These are phyloP conservation scores for Panulirus ornatus DNA, from an alignment of 1,140 invertebrate species.

Conservation along the genomic window DNA sequence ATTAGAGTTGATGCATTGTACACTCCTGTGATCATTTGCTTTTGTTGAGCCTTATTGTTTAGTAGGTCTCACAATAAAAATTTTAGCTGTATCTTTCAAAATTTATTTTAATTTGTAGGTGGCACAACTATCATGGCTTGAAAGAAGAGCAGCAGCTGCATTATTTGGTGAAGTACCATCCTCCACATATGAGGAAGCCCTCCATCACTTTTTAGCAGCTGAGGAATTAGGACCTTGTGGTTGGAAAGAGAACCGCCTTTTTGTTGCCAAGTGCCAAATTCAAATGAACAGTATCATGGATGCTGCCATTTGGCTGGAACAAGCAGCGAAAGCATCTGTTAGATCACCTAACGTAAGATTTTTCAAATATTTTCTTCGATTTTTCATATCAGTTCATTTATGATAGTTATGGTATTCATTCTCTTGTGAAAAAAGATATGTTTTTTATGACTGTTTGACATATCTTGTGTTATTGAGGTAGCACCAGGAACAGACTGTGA, in stretches of 20 bases:
- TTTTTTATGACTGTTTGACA: background rate
- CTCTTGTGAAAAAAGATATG: background rate
- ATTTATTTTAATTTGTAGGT: slow-evolving; percentile 39
- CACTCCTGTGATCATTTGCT: too few relatives aligned
- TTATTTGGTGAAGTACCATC: slow-evolving; percentile 84
- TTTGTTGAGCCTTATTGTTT: too few relatives aligned
- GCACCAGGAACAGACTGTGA: too few relatives aligned
- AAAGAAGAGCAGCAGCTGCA: slow-evolving; percentile 85
- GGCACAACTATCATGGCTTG: slow-evolving; percentile 81
- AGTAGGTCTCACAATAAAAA: too few relatives aligned
- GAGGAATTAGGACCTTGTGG: slow-evolving; percentile 82
- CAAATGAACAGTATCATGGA: slow-evolving; percentile 34
- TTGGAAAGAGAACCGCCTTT: slow-evolving; percentile 86
- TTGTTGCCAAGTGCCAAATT: slow-evolving; percentile 85
- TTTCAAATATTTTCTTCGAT: background rate
- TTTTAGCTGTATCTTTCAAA: too few relatives aligned
- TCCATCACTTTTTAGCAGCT: slow-evolving; percentile 83
- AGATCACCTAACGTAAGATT: slow-evolving; percentile 64
- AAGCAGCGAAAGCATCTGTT: slow-evolving; percentile 45
- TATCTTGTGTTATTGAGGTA: background rate
- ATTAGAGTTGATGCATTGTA: too few relatives aligned
- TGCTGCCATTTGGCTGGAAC: slow-evolving; percentile 58
- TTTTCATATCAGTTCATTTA: background rate
- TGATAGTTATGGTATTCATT: background rate
- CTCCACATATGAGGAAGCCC: slow-evolving; percentile 84